phyloP scores from a whole-genome alignment of 2,113 vertebrate genomes.

The Tupaia chinensis region DNA sequence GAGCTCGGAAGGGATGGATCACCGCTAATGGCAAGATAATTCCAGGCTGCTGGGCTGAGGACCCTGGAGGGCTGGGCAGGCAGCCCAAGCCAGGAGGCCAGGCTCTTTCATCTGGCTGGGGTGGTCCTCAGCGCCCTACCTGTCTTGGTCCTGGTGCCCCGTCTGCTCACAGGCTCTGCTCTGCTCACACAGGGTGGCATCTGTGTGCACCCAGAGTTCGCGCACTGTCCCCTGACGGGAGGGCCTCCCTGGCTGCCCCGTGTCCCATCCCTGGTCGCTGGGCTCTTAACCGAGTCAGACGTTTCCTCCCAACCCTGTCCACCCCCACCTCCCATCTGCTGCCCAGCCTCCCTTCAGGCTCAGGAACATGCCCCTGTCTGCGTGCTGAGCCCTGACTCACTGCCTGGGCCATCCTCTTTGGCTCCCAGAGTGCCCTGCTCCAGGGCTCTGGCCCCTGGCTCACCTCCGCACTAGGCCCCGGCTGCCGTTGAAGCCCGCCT shows the following conservation, averaged over 20 bases:
- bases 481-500: neutral
- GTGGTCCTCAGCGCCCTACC: neutral
- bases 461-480: neutral
- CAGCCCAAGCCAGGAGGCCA: neutral
- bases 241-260: neutral
- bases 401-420: neutral
- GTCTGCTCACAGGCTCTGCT: neutral
- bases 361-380: neutral
- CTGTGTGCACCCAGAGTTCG: neutral
- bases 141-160: neutral
- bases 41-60: constrained; percentile 90
- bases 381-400: neutral
- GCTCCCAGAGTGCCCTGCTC: neutral
- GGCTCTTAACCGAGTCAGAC: neutral
- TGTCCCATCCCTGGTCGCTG: neutral
- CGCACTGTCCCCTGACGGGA: no score
- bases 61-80: constrained; percentile 84
- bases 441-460: neutral
- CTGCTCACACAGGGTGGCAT: neutral
- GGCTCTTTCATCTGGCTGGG: neutral
- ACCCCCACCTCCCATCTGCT: neutral
- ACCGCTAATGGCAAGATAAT: constrained; percentile 98
- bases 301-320: neutral
- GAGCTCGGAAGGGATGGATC: constrained; percentile 96
- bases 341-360: neutral